Base-by-base conservation (phyloP, 2,888 invertebrate species). In the Mesorhabditis spiculigera region DNA sequence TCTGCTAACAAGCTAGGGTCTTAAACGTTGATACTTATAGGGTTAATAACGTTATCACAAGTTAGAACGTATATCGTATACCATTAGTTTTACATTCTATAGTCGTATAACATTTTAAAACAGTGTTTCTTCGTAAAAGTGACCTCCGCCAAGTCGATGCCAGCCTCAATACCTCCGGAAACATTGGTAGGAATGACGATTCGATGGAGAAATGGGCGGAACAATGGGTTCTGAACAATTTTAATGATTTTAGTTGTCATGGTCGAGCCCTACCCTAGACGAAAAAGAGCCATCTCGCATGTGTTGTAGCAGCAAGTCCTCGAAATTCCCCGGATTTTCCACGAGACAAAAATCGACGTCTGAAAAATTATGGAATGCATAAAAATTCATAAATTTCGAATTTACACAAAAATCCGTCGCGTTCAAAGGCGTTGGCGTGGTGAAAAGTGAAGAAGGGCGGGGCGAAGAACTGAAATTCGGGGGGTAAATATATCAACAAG, bases 381-480 rank as follows among this genome's bases (percentile, higher is more conserved):
- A 78, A 68, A 75, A 78, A 68, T 78, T 76, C 28, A 76, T 65
- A 4, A 78, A 50, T 10, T n/a, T n/a, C 8, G 50, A 10, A 10
- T 50, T 10, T 10, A 50, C 50, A 88, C 10, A 94, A 87, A 73
- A 89, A 89, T 68, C 90, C 89, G 13, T 87, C 86, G 65, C 90
- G 89, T 83, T 93, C 94, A 84, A 91, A 95, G 71, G 92, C 90
- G 87, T 95, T 94, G 68, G 88, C 87, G 75, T 88, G 88, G 90
- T 91, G 89, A 80, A 89, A 89, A 43, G 87, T 86, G 81, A 89
- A 89, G 75, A 89, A 87, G 0, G 88, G 82, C 6, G 86, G 86
- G 67, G 75, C 69, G 10, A 64, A 70, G 43, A 71, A 50, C 62
- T 72, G 58, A 66, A 66, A 66, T 58, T n/a, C n/a, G n/a, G n/a